Conservation (phyloP, 1,140 invertebrate genomes). For the Achroia grisella region DNA sequence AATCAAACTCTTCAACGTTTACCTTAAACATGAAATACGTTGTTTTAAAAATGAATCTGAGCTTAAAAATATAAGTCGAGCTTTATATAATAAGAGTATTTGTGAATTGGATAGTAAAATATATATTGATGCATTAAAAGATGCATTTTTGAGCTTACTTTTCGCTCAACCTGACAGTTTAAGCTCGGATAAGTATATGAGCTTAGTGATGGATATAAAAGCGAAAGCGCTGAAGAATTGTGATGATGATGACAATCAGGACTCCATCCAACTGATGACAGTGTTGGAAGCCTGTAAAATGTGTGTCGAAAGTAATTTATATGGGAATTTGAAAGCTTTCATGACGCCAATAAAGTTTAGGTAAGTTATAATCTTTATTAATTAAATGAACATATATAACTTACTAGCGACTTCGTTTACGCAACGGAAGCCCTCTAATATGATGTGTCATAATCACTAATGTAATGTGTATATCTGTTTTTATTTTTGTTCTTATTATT, state of each 20-base stretch:
- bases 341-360: conserved; percentile 41
- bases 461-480: no score
- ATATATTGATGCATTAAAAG: conserved; percentile 33
- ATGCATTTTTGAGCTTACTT: conserved; percentile 48
- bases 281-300: conserved; percentile 31
- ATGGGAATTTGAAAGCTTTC: conserved; percentile 42
- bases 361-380: conserved; percentile 22
- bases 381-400: no score
- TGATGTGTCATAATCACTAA: no score
- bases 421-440: no score
- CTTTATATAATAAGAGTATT: conserved; percentile 57
- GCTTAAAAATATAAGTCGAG: conserved; percentile 43
- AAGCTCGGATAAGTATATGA: conserved; percentile 44
- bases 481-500: no score
- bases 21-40: conserved; percentile 39
- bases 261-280: conserved; percentile 31
- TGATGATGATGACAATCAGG: conserved; percentile 14
- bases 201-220: conserved; percentile 56
- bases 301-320: conserved; percentile 19
- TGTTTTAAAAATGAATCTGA: conserved; percentile 23
- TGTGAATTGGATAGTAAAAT: conserved; percentile 44
- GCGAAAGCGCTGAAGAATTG: conserved; percentile 35
- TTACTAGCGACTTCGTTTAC: no score
- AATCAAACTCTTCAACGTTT: conserved; percentile 47
- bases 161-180: conserved; percentile 31